Base-by-base conservation (phyloP, 2,888 invertebrate genomes). In the Phalera bucephala region DNA sequence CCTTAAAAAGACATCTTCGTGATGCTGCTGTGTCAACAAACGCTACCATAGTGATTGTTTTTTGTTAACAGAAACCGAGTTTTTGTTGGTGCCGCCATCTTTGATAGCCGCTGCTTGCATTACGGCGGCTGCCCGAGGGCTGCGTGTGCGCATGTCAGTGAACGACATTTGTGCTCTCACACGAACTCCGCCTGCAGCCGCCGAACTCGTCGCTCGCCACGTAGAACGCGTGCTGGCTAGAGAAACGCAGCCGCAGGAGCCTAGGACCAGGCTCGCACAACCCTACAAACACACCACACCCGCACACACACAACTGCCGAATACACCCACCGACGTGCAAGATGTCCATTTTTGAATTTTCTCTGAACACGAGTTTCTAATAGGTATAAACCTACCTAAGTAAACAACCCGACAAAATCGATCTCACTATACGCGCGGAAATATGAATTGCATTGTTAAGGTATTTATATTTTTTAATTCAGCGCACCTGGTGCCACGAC, bases 41-140 rank as follows among this genome's bases (percentile, higher is more conserved):
- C 21, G 9, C 21, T 21, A 3, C 21, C 9, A 21, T 21, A 21
- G 2, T 9, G 21, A 9, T 30, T 25, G 21, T 33, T 52, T 44
- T 45, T 84, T 82, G 78, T 75, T 60, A 50, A 77, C 92, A 94
- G 95, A 95, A 78, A 93, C 94, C n/a, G 92, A 92, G 53, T 92
- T 95, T 64, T 92, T 94, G 46, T 90, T 93, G 67, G 93, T 93
- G 36, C 92, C 93, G 7, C 93, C 95, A 14, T 95, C 95, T 0
- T 66, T 94, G 65, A 91, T 94, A 10, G 94, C 94, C 0, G 91
- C 93, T 6, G 93, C 94, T 3, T 93, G 94, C 66, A 91, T 95
- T 35, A 91, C 92, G 26, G 93, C 94, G 0, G 94, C 94, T 0
- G 91, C 93, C 6, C 90, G 92, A 6, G 94, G 94, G 0, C 63